These are phyloP conservation scores for Pocota personata DNA, from an alignment of 2,888 invertebrate species.

Conservation along the genomic window DNA sequence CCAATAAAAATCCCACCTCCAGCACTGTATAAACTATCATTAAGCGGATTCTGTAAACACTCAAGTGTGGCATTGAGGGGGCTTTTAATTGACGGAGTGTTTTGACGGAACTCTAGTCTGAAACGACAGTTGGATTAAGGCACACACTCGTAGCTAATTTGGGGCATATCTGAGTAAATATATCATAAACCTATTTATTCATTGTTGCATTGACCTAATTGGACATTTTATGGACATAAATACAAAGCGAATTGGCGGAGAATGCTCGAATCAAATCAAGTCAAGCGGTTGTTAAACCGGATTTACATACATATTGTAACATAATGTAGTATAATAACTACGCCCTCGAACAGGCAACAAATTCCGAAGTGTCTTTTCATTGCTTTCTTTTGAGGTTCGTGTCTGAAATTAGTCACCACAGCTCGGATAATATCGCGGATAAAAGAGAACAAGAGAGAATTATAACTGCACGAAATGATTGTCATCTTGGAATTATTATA, in stretches of 20 bases:
- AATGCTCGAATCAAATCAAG: background rate
- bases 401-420: no score
- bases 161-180: background rate
- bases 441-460: no score
- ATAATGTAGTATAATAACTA: no score
- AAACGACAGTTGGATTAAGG: constrained; percentile 41
- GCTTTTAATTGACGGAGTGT: constrained; percentile 46
- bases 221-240: background rate
- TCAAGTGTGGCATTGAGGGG: background rate
- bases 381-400: no score
- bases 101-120: constrained; percentile 20
- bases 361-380: no score
- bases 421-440: no score
- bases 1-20: constrained; percentile 36
- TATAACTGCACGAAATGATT: no score
- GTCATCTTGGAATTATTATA: no score
- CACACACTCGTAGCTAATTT: background rate
- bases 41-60: constrained; percentile 34
- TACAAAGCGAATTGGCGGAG: background rate
- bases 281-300: background rate
- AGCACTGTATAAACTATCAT: background rate
- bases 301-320: no score
- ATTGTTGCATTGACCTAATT: background rate
- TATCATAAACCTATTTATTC: background rate
- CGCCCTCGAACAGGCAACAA: no score